Conservation (phyloP, 2,797 vertebrate species). For the Lacerta bilineata region DNA sequence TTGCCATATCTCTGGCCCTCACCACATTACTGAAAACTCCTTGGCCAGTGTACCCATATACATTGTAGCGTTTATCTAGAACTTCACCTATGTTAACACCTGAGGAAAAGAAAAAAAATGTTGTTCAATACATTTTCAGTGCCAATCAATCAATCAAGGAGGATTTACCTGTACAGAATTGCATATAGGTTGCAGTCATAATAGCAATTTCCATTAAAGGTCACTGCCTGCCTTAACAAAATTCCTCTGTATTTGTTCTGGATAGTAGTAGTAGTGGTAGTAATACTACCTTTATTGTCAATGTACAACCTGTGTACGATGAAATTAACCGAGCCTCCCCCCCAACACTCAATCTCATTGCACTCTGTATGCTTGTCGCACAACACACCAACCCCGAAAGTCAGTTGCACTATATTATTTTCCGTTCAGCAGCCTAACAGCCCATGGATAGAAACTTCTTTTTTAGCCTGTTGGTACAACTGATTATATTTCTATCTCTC, state of each 20-base stretch:
- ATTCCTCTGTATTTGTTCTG: neutral
- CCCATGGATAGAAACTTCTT: no score
- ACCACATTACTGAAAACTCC: slow-evolving; percentile 99
- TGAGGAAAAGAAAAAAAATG: slow-evolving; percentile 67
- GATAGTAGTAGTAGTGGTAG: no score
- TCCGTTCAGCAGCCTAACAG: no score
- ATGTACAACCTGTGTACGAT: no score
- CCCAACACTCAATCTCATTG: no score
- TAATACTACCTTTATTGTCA: no score
- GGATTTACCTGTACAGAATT: neutral
- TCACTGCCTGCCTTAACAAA: neutral
- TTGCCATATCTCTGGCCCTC: slow-evolving; percentile 94
- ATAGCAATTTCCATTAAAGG: neutral
- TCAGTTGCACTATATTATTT: no score
- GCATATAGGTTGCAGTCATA: neutral
- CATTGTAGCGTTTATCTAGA: slow-evolving; percentile 97
- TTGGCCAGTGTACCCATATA: slow-evolving; percentile 98
- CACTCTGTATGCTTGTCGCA: no score
- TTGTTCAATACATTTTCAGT: slow-evolving; percentile 29
- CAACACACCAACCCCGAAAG: no score
- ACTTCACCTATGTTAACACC: slow-evolving; percentile 99
- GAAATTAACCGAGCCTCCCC: no score
- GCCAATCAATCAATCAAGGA: neutral
- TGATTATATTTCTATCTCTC: no score
- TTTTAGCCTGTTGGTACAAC: no score